These are phyloP conservation scores for Diplazon laetatorius DNA, from an alignment of 2,888 invertebrate species.

Conservation along the genomic window DNA sequence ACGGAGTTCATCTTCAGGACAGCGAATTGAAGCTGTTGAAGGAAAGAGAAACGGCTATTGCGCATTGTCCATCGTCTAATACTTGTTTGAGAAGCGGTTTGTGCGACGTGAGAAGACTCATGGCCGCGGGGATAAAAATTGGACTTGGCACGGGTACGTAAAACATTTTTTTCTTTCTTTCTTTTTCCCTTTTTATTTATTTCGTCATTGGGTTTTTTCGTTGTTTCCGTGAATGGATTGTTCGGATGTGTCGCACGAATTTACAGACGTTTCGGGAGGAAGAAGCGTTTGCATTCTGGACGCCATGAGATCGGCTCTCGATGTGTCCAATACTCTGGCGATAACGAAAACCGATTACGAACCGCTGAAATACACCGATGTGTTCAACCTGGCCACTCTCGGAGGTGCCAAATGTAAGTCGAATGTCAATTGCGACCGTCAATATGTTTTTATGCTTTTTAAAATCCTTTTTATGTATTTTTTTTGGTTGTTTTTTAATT, in stretches of 20 bases:
- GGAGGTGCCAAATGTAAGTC: slow-evolving; percentile 91
- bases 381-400: slow-evolving; percentile 92
- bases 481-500: not conserved
- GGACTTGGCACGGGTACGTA: slow-evolving; percentile 92
- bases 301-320: slow-evolving; percentile 89
- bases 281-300: slow-evolving; percentile 90
- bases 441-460: too few species aligned
- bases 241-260: not conserved
- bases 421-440: too few species aligned
- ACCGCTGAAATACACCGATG: slow-evolving; percentile 89
- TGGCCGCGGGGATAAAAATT: slow-evolving; percentile 87
- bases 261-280: slow-evolving; percentile 92
- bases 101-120: slow-evolving; percentile 89
- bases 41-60: slow-evolving; percentile 86
- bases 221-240: not conserved
- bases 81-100: slow-evolving; percentile 91
- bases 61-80: slow-evolving; percentile 95
- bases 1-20: slow-evolving; percentile 90
- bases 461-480: too few species aligned
- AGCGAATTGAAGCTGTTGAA: slow-evolving; percentile 87
- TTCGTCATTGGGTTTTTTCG: not conserved
- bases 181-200: not conserved
- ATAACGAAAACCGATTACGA: slow-evolving; percentile 83
- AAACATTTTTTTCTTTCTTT: slow-evolving; percentile 29
- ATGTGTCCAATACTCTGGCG: slow-evolving; percentile 88